A percentile compares a stretch with the other conserved stretches of the same genome.
phyloP scores from a whole-genome alignment of 2,113 vertebrate species.

The Macquaria ambigua region DNA sequence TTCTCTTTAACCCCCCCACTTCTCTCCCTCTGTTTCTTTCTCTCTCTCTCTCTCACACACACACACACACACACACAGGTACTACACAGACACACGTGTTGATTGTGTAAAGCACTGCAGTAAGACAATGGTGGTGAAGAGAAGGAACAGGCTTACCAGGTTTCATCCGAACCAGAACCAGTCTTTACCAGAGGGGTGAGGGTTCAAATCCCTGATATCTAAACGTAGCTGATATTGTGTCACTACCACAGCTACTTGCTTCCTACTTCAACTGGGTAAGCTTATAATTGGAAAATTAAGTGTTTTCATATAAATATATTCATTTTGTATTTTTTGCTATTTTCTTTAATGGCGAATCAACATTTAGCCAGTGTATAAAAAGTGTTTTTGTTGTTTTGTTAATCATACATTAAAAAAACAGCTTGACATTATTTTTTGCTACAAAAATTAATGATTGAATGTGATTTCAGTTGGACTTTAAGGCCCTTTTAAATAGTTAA shows the following conservation, averaged over 20 bases:
- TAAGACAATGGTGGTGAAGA: not conserved
- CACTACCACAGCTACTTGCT: not conserved
- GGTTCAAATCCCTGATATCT: not conserved
- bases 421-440: no score
- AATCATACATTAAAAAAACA: no score
- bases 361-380: no score
- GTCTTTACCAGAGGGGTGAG: not conserved
- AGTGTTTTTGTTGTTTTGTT: no score
- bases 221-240: not conserved
- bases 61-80: not conserved
- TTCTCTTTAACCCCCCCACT: constrained; percentile 33
- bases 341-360: no score
- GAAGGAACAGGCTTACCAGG: not conserved
- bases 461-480: no score
- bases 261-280: not conserved
- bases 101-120: constrained; percentile 5
- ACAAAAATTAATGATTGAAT: no score
- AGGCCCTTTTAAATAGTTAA: no score
- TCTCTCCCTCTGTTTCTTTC: not conserved
- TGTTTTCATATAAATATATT: not conserved
- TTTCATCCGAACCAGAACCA: not conserved
- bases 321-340: not conserved
- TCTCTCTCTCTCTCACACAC: not conserved
- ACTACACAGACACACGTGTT: not conserved
- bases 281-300: not conserved